phyloP scores from a whole-genome alignment of 2,797 vertebrate species.

The Pogonophryne albipinna region DNA sequence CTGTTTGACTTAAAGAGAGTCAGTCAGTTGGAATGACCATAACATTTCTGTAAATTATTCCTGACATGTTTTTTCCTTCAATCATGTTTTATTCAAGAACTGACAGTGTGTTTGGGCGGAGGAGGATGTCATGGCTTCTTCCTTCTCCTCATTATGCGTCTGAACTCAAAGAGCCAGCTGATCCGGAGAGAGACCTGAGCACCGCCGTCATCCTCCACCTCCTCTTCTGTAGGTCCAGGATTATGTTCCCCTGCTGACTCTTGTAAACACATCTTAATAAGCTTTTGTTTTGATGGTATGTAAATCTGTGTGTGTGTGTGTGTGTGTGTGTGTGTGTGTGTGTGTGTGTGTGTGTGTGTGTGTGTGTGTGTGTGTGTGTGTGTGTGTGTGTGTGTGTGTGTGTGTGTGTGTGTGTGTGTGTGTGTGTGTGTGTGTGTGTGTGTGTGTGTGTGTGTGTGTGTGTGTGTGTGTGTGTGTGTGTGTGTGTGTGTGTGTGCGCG shows the following conservation, averaged over 20 bases:
- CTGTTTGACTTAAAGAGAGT: not conserved
- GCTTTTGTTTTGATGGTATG: conserved; percentile 29
- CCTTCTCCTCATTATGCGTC: conserved; percentile 45
- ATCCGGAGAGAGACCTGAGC: conserved; percentile 79
- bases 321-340: not conserved
- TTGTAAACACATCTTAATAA: conserved; percentile 28
- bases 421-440: not conserved
- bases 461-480: not conserved
- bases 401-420: not conserved
- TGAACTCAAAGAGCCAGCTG: conserved; percentile 49
- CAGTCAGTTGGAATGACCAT: not conserved
- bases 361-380: not conserved
- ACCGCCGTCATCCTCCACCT: conserved; percentile 85
- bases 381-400: not conserved
- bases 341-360: not conserved
- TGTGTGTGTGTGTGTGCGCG: not conserved
- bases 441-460: not conserved
- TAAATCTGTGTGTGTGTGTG: not conserved
- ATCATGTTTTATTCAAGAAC: conserved; percentile 54
- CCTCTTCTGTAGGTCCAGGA: conserved; percentile 76
- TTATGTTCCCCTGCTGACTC: conserved; percentile 36
- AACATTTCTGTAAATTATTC: conserved; percentile 3
- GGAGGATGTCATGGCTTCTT: conserved; percentile 73
- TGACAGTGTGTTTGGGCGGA: conserved; percentile 66
- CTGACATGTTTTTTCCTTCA: not conserved